Evolutionary conservation across 2,797 vertebrate species (phyloP).

Genomic region (Gallinago stenura): DNA sequence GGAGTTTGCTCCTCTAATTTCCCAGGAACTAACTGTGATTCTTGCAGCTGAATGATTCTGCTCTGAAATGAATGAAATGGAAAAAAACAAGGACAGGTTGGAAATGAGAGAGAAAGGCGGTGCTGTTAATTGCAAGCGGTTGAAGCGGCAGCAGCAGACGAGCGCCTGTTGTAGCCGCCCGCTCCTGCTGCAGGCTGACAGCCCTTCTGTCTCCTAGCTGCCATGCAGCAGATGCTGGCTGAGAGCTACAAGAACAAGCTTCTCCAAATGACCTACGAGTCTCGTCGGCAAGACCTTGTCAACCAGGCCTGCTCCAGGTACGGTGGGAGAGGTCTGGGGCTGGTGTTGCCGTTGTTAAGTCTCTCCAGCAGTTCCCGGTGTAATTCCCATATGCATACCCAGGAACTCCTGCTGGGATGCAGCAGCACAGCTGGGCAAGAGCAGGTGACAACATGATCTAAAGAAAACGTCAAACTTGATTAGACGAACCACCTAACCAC

Average conservation of each 20-base stretch:
- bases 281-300: conserved; percentile 85
- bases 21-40: neutral
- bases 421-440: neutral
- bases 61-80: neutral
- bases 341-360: neutral
- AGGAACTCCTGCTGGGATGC: neutral
- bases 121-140: neutral
- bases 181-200: neutral
- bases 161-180: neutral
- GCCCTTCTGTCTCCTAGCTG: conserved; percentile 78
- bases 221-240: conserved; percentile 95
- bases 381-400: neutral
- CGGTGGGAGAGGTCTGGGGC: neutral
- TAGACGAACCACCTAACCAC: neutral
- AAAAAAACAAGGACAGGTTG: neutral
- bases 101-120: neutral
- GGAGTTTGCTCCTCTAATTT: neutral
- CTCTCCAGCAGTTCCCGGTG: neutral
- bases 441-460: neutral
- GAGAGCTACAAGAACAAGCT: conserved; percentile 87
- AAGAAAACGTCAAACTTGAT: neutral
- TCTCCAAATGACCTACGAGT: conserved; percentile 87
- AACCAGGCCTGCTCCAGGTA: conserved; percentile 91
- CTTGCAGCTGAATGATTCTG: neutral
- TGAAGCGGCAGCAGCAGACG: neutral